phyloP scores from a whole-genome alignment of 2,113 vertebrate genomes.

The Colossoma macropomum region DNA sequence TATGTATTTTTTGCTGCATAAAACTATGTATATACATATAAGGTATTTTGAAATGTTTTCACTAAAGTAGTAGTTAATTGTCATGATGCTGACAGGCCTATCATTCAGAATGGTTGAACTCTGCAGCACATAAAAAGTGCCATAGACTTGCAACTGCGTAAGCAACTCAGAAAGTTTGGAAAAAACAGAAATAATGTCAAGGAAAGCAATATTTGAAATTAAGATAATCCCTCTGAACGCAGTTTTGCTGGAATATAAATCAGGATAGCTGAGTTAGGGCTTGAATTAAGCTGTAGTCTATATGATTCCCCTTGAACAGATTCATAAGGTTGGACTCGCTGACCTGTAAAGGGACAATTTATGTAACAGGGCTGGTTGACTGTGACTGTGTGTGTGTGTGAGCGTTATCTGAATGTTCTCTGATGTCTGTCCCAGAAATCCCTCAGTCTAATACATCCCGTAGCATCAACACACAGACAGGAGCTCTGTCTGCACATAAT shows the following conservation, averaged over 20 bases:
- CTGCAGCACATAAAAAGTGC: background rate
- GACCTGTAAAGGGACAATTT: conserved; percentile 34
- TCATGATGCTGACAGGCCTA: background rate
- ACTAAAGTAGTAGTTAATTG: too few species aligned
- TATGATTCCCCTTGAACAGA: background rate
- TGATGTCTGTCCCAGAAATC: conserved; percentile 58
- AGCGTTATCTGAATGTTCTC: conserved; percentile 44
- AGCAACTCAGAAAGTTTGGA: background rate
- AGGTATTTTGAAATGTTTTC: too few species aligned
- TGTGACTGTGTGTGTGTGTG: conserved; percentile 34
- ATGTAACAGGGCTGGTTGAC: conserved; percentile 27
- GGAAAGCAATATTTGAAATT: background rate
- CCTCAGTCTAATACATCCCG: conserved; percentile 52
- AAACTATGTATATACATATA: too few species aligned
- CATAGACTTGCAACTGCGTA: background rate
- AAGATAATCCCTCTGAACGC: background rate
- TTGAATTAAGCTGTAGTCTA: background rate
- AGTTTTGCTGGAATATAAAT: background rate
- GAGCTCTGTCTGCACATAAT: conserved; percentile 56
- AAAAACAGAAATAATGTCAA: background rate
- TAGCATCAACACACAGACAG: conserved; percentile 47
- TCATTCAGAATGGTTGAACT: background rate
- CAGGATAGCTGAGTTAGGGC: background rate
- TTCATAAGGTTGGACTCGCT: background rate
- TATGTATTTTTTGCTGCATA: too few species aligned